Evolutionary conservation across 2,888 invertebrate species (phyloP), one percentile per base, ranked within the genome.

Genomic region (Plagodis pulveraria): DNA sequence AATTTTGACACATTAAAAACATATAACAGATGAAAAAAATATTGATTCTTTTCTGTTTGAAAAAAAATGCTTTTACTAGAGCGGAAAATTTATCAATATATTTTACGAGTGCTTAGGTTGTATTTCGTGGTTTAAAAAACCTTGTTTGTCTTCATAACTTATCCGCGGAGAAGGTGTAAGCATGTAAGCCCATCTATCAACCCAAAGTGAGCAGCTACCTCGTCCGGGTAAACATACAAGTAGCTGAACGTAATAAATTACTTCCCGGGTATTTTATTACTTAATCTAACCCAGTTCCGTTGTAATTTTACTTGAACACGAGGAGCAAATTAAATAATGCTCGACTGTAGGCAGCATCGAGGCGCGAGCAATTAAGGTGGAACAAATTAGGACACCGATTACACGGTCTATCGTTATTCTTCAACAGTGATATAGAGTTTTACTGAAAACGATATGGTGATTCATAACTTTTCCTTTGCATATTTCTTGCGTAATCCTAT

Each of bases 351-450:
- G 55, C 45, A 48, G 45, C 45, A 60, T 60, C 58, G 60, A 56
- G 64, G 50, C 51, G 64, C 49, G n/a, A 66, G 60, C 69, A 73
- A 77, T 76, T 74, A 68, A 73, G 64, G 66, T 70, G 60, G 64
- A 69, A 73, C 69, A 71, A 76, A 72, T 75, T 72, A 69, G 69
- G 64, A 62, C 73, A 55, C 52, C 63, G 56, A 66, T 72, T 69
- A 72, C 68, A 65, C 62, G 65, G 59, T 56, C 56, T 49, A 52
- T 63, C 70, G 56, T 44, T 11, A 46, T 51, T 59, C 62, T 65
- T 56, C 48, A 64, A 67, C 69, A 44, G 40, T 44, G 66, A 68
- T 5, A 6, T 68, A 63, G 42, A 60, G 52, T 49, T 48, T 7
- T 12, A 46, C 62, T 66, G 56, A 62, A 68, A 55, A 50, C 33